These are phyloP conservation scores for Dimorphilus gyrociliatus DNA, from an alignment of 2,888 invertebrate species.

Conservation along the genomic window DNA sequence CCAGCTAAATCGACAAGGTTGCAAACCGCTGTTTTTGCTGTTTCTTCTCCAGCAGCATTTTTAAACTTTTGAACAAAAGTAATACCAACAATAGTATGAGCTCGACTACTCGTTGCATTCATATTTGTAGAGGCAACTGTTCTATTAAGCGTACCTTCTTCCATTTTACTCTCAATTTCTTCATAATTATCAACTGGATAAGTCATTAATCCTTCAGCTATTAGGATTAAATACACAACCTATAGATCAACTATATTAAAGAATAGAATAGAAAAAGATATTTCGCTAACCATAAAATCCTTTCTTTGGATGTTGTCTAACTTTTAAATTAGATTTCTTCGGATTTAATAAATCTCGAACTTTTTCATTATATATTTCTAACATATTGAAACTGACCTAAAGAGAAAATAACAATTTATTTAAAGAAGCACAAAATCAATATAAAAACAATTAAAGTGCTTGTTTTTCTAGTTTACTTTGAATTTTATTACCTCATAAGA, in stretches of 20 bases:
- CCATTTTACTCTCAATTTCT: constrained; percentile 42
- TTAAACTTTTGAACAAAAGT: constrained; percentile 42
- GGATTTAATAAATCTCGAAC: constrained; percentile 42
- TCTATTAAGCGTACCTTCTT: constrained; percentile 43
- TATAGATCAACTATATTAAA: no score
- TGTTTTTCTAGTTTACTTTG: no score
- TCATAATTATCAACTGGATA: constrained; percentile 37
- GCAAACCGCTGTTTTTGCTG: constrained; percentile 40
- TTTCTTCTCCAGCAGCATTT: constrained; percentile 40
- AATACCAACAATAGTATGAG: constrained; percentile 45
- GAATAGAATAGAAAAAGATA: constrained; percentile 2
- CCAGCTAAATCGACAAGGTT: constrained; percentile 46
- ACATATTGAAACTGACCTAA: constrained; percentile 43
- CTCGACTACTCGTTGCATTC: constrained; percentile 45
- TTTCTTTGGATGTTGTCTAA: constrained; percentile 43
- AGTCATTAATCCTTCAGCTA: constrained; percentile 42
- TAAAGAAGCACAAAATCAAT: background rate
- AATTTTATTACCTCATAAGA: constrained; percentile 32
- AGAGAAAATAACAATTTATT: constrained; percentile 7
- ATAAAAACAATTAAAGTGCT: no score
- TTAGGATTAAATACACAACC: no score
- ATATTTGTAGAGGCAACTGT: constrained; percentile 45
- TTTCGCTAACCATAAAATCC: constrained; percentile 43
- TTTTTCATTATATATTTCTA: constrained; percentile 47
- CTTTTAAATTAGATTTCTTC: constrained; percentile 38